Evolutionary conservation across 1,140 invertebrate genomes (phyloP).

Genomic region (Trichonephila inaurata): DNA sequence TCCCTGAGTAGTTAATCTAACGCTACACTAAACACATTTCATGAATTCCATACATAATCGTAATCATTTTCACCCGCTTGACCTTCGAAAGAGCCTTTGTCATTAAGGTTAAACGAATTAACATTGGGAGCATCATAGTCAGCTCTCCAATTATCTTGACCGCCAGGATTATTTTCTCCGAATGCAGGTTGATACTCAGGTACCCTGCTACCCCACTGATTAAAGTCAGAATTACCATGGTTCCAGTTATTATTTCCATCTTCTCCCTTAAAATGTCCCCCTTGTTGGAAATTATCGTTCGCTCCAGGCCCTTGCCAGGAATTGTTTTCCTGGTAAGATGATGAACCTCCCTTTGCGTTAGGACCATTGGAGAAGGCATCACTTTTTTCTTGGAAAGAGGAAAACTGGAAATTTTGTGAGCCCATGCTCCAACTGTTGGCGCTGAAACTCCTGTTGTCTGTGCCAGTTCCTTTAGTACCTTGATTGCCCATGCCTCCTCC

Average conservation of each 20-base stretch:
- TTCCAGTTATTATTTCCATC: slow-evolving; percentile 22
- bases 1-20: slow-evolving; percentile 1
- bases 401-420: slow-evolving; percentile 24
- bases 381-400: background rate
- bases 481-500: background rate
- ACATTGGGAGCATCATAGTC: background rate
- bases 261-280: slow-evolving; percentile 4
- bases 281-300: background rate
- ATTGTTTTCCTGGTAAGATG: background rate
- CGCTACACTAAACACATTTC: background rate
- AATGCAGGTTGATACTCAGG: background rate
- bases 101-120: background rate
- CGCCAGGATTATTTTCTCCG: background rate
- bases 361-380: background rate
- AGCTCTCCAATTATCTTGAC: background rate
- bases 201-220: slow-evolving; percentile 4
- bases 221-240: background rate
- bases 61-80: slow-evolving; percentile 41
- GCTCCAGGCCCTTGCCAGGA: background rate
- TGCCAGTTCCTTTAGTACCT: background rate
- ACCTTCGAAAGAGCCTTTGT: background rate
- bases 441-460: background rate
- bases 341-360: background rate
- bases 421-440: slow-evolving; percentile 57
- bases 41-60: slow-evolving; percentile 33